Base-by-base conservation (phyloP, 2,113 vertebrate genomes). In the Engraulis encrasicolus region DNA sequence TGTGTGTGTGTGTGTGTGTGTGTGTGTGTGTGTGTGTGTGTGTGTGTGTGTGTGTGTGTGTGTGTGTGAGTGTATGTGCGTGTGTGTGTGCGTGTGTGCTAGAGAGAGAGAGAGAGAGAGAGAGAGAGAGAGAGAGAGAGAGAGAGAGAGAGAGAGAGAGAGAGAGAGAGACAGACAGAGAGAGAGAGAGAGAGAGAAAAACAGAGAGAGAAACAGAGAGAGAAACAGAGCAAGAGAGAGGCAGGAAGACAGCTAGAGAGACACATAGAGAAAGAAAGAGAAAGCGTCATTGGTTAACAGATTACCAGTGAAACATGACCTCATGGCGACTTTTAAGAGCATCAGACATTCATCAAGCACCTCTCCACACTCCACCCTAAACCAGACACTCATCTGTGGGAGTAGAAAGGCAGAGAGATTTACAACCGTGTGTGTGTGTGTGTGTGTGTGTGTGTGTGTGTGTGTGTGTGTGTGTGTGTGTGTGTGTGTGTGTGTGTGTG, bases 271-370 rank as follows among this genome's bases (percentile, higher is more conserved):
- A 79, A 49, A 80, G 54, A 50, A 85, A 61, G 52, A 50, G 50
- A 84, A 81, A 84, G 84, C 71, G 87, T 88, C 88, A 89, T 88
- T 86, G 81, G 71, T 81, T 87, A 80, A 86, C 87, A 85, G 87
- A 90, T 17, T 81, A 79, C 80, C 48, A 80, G n/a, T 58, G 71
- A 81, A 82, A 85, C 45, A 84, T 83, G 71, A 88, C 79, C 87
- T 82, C 52, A 79, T 83, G 23, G 78, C 38, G 52, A 88, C 71
- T 82, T 54, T 84, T 81, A 40, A 77, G 83, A 83, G 79, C 40
- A 87, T 38, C 18, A 50, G 86, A 84, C 78, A 84, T 82, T 15
- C 36, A 78, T 48, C 52, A 81, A 80, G 40, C 79, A 34, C 38
- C 79, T 20, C 23, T n/a, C 36, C 31, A 52, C 71, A 84, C 84